Base-by-base conservation (phyloP, 2,888 invertebrate genomes). In the Pterostichus madidus region DNA sequence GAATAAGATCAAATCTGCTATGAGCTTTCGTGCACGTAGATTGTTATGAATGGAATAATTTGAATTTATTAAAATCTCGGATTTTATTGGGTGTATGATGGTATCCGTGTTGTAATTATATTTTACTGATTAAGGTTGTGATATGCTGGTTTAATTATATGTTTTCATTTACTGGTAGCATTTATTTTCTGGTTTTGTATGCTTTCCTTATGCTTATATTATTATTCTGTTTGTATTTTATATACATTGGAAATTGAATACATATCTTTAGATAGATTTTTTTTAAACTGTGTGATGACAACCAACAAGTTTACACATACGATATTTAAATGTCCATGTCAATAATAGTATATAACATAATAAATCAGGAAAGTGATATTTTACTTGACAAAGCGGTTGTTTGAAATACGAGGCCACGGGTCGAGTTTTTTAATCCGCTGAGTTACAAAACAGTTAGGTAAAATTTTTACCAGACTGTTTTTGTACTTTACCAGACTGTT, bases 161-260 rank as follows among this genome's bases (percentile, higher is more conserved):
- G 64, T 64, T 64, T 64, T 64, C 64, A 64, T 39, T 35, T 64
- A 35, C 64, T 39, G 64, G 31, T 4, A 31, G 59, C 59, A n/a
- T 59, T 59, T 59, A 59, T 59, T 59, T 59, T 59, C 11, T 31
- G 10, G 2, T 59, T 24, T 39, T 64, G 35, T 64, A 35, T 64
- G n/a, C 35, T 64, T 31, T 59, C 59, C 59, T 59, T 59, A 24
- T 59, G 2, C 59, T 59, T 59, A 24, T 59, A 5, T 59, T 24
- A 17, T 59, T 59, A 59, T 24, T 59, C 11, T 59, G 59, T 5
- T 59, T 31, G 59, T 11, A 17, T 24, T 17, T 17, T n/a, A 52
- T 8, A 8, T 31, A 59, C 31, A 24, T 59, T 24, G 17, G 31
- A 59, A 59, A 24, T 59, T 31, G 31, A 59, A 31, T 17, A 10